Percentiles rank a stretch among this genome's conserved stretches.
Evolutionary conservation across 2,888 invertebrate genomes (phyloP).

Genomic region (Camponotus fellah): DNA sequence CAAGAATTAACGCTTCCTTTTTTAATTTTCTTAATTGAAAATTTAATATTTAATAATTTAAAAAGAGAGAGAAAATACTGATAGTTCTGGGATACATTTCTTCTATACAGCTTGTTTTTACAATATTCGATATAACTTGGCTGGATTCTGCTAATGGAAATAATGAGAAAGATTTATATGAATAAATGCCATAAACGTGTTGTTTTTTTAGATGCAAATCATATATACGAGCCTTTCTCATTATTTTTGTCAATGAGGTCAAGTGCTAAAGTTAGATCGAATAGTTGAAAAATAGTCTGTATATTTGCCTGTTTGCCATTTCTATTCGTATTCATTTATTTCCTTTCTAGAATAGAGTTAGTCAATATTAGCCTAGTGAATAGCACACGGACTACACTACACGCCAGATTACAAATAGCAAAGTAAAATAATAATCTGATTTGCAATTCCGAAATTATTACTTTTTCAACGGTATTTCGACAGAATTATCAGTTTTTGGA

Average conservation of each 20-base stretch:
- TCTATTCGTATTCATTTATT: conserved; percentile 54
- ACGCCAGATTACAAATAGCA: conserved; percentile 69
- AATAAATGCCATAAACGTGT: not conserved
- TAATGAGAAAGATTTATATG: conserved; percentile 26
- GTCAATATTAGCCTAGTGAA: conserved; percentile 76
- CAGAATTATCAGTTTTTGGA: not conserved
- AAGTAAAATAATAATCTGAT: conserved; percentile 2
- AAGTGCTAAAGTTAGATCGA: conserved; percentile 30
- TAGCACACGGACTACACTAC: conserved; percentile 79
- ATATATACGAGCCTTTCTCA: not conserved
- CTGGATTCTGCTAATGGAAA: not conserved
- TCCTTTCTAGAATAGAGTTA: conserved; percentile 77
- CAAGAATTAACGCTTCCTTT: not conserved
- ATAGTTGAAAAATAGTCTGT: conserved; percentile 43
- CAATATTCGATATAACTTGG: conserved; percentile 17
- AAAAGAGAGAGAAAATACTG: conserved; percentile 2
- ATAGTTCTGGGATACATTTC: conserved; percentile 23
- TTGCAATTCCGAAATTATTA: not conserved
- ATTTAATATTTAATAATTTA: not conserved
- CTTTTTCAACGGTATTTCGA: not conserved
- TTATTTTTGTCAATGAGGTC: not conserved
- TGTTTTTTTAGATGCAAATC: not conserved
- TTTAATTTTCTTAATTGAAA: not conserved
- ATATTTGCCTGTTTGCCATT: conserved; percentile 70
- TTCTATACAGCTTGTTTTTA: conserved; percentile 23